Evolutionary conservation across 2,888 invertebrate genomes (phyloP), one percentile per base, ranked within the genome.

Genomic region (Amorpha juglandis): DNA sequence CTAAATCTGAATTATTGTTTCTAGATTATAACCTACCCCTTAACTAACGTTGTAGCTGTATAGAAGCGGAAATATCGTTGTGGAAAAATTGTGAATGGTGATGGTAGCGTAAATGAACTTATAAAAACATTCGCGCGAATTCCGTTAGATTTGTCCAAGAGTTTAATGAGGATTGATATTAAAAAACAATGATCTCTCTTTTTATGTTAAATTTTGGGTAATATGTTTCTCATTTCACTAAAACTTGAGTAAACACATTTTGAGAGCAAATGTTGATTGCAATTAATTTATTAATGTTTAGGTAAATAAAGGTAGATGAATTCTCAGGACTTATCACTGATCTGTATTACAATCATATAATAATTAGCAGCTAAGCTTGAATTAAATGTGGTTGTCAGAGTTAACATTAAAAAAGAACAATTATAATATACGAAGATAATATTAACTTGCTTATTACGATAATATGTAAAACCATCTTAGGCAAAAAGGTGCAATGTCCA

Each of bases 231-330:
- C 4, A 6, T 58, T 38, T 58, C 16, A 16, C 11, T 16, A 19
- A 58, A 58, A 58, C 35, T 55, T 21, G n/a, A 55, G 19, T 16
- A 58, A 50, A 9, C 50, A 50, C 8, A 16, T 58, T 16, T 58
- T 35, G 0, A 42, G 19, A 58, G 9, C 38, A 58, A 58, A 38
- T 58, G 16, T 19, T 38, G 42, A 16, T 9, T 58, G 38, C 38
- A 42, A 58, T 19, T 38, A 35, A 55, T 55, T 55, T 55, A 55
- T 55, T 35, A 35, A 35, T 38, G 35, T 16, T 55, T 38, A 55
- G 16, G 16, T 38, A 35, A 55, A 16, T 38, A 42, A 42, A 42
- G 19, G 12, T 42, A 42, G 38, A 19, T 21, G 6, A 19, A 11
- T 38, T 58, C n/a, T n/a, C 19, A 58, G 19, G 19, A 19, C 19